Conservation (phyloP, 2,888 invertebrate species). For the Diplazon laetatorius region DNA sequence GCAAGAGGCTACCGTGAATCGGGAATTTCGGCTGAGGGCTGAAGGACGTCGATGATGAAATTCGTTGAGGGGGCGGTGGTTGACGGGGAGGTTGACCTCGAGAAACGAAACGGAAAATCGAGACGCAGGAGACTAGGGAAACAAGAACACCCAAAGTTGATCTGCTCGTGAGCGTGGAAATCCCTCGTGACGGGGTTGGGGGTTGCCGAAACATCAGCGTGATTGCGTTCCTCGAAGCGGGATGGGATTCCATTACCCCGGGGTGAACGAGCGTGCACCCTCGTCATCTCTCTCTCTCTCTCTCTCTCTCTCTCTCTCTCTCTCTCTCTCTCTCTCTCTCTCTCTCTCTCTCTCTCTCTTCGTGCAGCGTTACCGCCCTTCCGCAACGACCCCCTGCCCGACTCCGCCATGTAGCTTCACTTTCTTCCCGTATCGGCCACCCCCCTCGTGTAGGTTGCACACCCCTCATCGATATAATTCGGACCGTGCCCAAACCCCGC, state of each 20-base stretch:
- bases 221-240: slow-evolving; percentile 80
- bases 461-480: slow-evolving; percentile 43
- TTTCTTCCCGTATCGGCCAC: slow-evolving; percentile 31
- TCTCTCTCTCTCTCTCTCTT: no score
- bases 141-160: slow-evolving; percentile 78
- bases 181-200: slow-evolving; percentile 81
- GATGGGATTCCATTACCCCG: slow-evolving; percentile 81
- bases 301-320: no score
- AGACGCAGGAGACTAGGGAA: slow-evolving; percentile 63
- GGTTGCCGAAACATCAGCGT: slow-evolving; percentile 81
- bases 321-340: no score
- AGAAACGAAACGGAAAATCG: slow-evolving; percentile 11
- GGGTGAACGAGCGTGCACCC: slow-evolving; percentile 65
- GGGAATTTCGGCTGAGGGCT: slow-evolving; percentile 37
- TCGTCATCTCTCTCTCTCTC: slow-evolving; percentile 71
- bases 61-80: slow-evolving; percentile 11
- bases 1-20: slow-evolving; percentile 50
- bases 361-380: slow-evolving; percentile 63
- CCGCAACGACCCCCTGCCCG: slow-evolving; percentile 49
- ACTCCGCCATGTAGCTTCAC: slow-evolving; percentile 47
- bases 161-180: slow-evolving; percentile 81
- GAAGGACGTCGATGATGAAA: slow-evolving; percentile 31
- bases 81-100: slow-evolving; percentile 56
- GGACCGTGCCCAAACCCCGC: slow-evolving; percentile 30
- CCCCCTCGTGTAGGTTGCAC: slow-evolving; percentile 24